Percentiles rank a stretch among this genome's conserved stretches.
Evolutionary conservation across 2,888 invertebrate species (phyloP).

Genomic region (Shargacucullia verbasci): DNA sequence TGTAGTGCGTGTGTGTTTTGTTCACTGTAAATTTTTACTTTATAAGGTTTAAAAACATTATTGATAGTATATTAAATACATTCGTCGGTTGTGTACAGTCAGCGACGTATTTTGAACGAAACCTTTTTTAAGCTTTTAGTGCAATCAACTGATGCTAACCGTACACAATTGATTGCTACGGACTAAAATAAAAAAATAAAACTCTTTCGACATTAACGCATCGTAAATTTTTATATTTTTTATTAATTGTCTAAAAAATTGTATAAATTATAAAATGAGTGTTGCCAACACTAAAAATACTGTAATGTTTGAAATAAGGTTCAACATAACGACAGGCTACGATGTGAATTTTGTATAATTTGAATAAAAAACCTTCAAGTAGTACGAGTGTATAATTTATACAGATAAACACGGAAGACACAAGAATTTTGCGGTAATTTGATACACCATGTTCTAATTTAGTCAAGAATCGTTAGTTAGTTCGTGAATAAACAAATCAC

Average conservation of each 20-base stretch:
- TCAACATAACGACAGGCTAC: conserved; percentile 62
- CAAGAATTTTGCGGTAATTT: conserved; percentile 51
- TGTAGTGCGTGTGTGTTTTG: conserved; percentile 50
- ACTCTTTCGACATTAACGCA: conserved; percentile 39
- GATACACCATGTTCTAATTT: conserved; percentile 3
- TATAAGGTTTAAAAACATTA: conserved; percentile 74
- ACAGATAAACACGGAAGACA: not conserved
- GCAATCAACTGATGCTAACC: conserved; percentile 35
- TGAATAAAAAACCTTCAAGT: conserved; percentile 67
- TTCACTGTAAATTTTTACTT: conserved; percentile 75
- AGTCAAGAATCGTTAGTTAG: conserved; percentile 1
- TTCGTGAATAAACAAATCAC: not conserved
- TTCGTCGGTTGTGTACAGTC: conserved; percentile 44
- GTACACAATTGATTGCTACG: conserved; percentile 44
- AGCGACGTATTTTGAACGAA: conserved; percentile 35
- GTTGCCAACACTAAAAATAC: conserved; percentile 68
- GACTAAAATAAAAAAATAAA: conserved; percentile 29
- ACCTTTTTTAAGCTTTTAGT: conserved; percentile 39
- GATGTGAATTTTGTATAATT: conserved; percentile 77
- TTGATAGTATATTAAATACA: conserved; percentile 53
- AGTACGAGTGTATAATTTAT: conserved; percentile 35
- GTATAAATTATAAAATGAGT: conserved; percentile 74
- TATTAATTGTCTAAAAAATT: conserved; percentile 62
- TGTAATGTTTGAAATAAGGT: conserved; percentile 69
- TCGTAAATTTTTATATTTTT: conserved; percentile 42